Evolutionary conservation across 2,797 vertebrate genomes (phyloP), one percentile per base, ranked within the genome.

Genomic region (Parotocinclus haroldoi): DNA sequence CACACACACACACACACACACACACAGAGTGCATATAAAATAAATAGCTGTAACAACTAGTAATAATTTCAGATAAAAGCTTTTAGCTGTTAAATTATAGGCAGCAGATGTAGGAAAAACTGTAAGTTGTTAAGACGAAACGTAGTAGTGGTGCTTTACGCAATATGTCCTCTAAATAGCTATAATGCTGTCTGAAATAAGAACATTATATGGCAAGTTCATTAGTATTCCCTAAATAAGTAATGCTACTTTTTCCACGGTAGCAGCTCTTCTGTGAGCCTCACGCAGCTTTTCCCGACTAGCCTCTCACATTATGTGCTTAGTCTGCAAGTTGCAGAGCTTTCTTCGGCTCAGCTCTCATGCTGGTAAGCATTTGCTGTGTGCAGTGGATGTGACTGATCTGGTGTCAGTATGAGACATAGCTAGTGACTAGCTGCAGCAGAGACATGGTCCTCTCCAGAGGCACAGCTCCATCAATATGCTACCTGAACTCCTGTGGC

Each of bases 291-390:
- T 66, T 66, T 59, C 62, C 40, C 42, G n/a, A 48, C 18, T 46
- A 48, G 71, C 66, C 59, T 66, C 55, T 63, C 66, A 69, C 19
- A 42, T 67, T 46, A 49, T 72, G 54, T 57, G 66, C 59, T 73
- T 72, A 75, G 58, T 59, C 46, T 64, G 78, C 72, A 71, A 65
- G 61, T 63, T 69, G 55, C 7, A 55, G 14, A n/a, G 19, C 10
- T 79, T 77, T 73, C 50, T 49, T 62, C 53, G 50, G 49, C 70
- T 79, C 73, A 73, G 68, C 69, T 71, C 50, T 57, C 73, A 71
- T 50, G 56, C 57, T 73, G 40, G 55, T 57, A 69, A 72, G 71
- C 61, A 58, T 73, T 71, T 72, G 66, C 58, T 68, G 62, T 52
- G 50, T 46, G 27, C 38, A 55, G 50, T 66, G 36, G 57, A 73